Evolutionary conservation across 2,888 invertebrate species (phyloP).

Genomic region (Apamea crenata): DNA sequence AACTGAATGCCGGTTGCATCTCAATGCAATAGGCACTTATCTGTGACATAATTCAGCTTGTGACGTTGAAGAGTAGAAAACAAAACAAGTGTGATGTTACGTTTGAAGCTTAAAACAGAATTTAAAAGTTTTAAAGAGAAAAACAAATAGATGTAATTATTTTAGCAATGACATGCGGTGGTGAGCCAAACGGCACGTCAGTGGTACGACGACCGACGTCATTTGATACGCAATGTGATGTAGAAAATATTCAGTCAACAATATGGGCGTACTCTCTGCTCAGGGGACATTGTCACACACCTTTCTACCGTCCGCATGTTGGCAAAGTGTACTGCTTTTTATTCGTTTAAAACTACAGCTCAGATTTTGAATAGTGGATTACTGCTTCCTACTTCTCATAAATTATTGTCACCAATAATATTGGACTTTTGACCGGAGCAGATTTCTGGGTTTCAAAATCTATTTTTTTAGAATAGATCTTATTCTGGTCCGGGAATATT

Average conservation of each 20-base stretch:
- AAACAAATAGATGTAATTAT: slow-evolving; percentile 63
- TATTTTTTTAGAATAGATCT: not conserved
- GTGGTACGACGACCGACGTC: slow-evolving; percentile 61
- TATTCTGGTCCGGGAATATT: not conserved
- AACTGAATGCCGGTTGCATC: slow-evolving; percentile 34
- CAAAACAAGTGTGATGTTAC: slow-evolving; percentile 38
- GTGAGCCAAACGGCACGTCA: slow-evolving; percentile 63
- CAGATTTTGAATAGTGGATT: slow-evolving; percentile 19
- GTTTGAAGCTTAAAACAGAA: slow-evolving; percentile 48
- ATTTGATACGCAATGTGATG: slow-evolving; percentile 64
- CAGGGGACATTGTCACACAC: slow-evolving; percentile 62
- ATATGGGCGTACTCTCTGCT: slow-evolving; percentile 64
- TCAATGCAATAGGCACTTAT: slow-evolving; percentile 40
- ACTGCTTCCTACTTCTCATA: slow-evolving; percentile 15
- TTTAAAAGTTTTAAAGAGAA: slow-evolving; percentile 54
- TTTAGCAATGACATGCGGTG: slow-evolving; percentile 59
- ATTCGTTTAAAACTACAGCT: slow-evolving; percentile 25
- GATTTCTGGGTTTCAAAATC: not conserved
- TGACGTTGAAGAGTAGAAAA: slow-evolving; percentile 36
- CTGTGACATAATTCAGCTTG: slow-evolving; percentile 38
- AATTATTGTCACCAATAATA: not conserved
- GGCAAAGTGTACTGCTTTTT: slow-evolving; percentile 48
- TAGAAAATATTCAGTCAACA: slow-evolving; percentile 61
- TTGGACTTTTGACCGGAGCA: not conserved
- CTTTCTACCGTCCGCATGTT: slow-evolving; percentile 53